A percentile compares a stretch with the other conserved stretches of the same genome.
Conservation (phyloP, 2,797 vertebrate species). For the Phyllotis vaccarum region DNA sequence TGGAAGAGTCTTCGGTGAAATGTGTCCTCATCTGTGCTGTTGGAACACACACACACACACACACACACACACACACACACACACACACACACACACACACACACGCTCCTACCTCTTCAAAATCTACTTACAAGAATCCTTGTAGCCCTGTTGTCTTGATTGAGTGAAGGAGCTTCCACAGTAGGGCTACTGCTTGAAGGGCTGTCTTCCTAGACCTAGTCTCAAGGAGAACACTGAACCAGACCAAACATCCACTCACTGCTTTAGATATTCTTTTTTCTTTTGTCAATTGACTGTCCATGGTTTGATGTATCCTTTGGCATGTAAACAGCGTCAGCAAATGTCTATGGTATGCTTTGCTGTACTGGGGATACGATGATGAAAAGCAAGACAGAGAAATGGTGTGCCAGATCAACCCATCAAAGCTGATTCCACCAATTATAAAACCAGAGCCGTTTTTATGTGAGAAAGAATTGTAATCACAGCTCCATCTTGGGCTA, state of each 20-base stretch:
- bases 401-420: neutral
- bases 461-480: neutral
- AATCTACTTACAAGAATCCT: neutral
- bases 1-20: neutral
- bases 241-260: neutral
- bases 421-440: neutral
- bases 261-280: constrained; percentile 30
- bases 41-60: neutral
- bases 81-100: neutral
- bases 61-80: neutral
- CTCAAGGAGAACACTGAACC: neutral
- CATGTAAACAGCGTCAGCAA: neutral
- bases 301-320: constrained; percentile 41
- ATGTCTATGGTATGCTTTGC: neutral
- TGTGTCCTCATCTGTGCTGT: neutral
- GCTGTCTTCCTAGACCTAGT: neutral
- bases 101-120: neutral
- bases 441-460: constrained; percentile 9
- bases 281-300: constrained; percentile 21
- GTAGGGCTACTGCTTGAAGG: neutral
- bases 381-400: neutral
- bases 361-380: neutral
- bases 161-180: neutral
- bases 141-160: neutral
- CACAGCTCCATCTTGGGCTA: constrained; percentile 59